Percentiles rank a stretch among this genome's conserved stretches.
Conservation (phyloP, 2,113 vertebrate species). For the Elaphurus davidianus region DNA sequence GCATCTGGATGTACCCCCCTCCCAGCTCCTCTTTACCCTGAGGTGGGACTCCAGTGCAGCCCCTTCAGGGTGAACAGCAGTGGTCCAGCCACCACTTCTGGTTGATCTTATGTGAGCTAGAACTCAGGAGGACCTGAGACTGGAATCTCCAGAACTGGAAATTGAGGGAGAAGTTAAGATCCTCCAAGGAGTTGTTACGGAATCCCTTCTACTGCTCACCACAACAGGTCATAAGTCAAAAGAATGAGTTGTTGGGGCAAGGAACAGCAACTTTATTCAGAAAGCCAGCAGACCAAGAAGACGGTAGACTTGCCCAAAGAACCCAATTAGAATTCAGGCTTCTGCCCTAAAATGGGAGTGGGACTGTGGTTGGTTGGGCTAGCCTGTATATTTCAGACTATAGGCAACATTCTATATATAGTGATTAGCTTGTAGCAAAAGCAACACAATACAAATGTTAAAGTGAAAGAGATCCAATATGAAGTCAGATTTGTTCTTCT, state of each 20-base stretch:
- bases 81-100: neutral
- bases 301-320: neutral
- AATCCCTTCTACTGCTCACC: neutral
- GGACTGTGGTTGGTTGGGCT: neutral
- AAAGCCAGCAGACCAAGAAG: neutral
- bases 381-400: neutral
- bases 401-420: neutral
- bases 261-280: neutral
- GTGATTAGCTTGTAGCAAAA: neutral
- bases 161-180: neutral
- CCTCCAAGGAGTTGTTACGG: neutral
- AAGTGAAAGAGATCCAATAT: neutral
- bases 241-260: neutral
- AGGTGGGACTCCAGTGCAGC: neutral
- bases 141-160: neutral
- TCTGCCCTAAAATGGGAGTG: neutral
- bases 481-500: neutral
- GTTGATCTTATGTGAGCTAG: neutral
- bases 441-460: neutral
- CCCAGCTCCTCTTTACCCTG: neutral
- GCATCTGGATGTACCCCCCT: too few relatives aligned
- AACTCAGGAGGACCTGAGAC: neutral
- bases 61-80: neutral
- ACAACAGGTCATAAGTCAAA: neutral
- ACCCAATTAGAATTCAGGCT: neutral